A percentile compares a stretch with the other conserved stretches of the same genome.
phyloP scores from a whole-genome alignment of 2,888 invertebrate genomes.

The Lypha dubia region DNA sequence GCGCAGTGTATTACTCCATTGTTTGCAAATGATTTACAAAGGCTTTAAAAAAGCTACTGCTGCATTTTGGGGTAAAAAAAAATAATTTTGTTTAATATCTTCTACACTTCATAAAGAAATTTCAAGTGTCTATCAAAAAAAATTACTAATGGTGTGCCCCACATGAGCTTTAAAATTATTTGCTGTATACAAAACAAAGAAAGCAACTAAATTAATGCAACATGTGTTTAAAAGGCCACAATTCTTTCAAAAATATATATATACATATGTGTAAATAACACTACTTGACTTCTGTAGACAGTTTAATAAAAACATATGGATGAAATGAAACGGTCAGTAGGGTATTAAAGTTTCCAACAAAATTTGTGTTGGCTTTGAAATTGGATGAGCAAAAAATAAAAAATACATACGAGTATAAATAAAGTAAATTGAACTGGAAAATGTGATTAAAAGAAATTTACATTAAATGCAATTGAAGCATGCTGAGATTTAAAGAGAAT shows the following conservation, averaged over 20 bases:
- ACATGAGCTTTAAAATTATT: neutral
- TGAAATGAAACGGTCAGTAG: conserved; percentile 68
- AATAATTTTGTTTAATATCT: neutral
- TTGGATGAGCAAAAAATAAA: conserved; percentile 23
- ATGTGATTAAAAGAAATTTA: neutral
- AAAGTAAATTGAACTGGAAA: neutral
- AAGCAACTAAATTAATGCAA: conserved; percentile 30
- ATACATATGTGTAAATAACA: neutral
- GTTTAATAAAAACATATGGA: conserved; percentile 51
- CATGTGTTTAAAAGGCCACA: conserved; percentile 59
- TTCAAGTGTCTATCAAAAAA: neutral
- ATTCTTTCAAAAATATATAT: conserved; percentile 26
- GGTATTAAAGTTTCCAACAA: conserved; percentile 35
- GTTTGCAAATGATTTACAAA: no score
- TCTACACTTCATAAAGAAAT: conserved; percentile 9
- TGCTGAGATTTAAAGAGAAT: conserved; percentile 18
- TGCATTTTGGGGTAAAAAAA: neutral
- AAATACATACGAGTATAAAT: conserved; percentile 16
- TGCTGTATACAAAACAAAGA: neutral
- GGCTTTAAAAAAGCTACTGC: no score
- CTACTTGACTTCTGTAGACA: conserved; percentile 36
- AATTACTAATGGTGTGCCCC: neutral
- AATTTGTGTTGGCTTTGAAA: conserved; percentile 36
- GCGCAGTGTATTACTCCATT: neutral
- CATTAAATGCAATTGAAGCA: conserved; percentile 5